phyloP scores from a whole-genome alignment of 2,113 vertebrate species.

The cattle (Bos taurus) region ARS-UCD2.0 NC_037337.1:37848001-37848500 shows the following conservation, averaged over 20 bases:
- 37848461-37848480: not conserved
- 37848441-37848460: not conserved
- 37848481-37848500: not conserved
- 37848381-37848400: not conserved
- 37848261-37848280: not conserved
- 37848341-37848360: not conserved
- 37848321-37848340: not conserved
- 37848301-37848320: not conserved
- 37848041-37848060: not conserved
- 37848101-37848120: not conserved
- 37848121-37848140: not conserved
- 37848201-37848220: not conserved
- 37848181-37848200: not conserved
- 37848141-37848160: not conserved
- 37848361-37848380: not conserved
- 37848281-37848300: not conserved
- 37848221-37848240: not conserved
- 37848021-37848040: not conserved
- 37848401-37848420: not conserved
- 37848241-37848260: not conserved
- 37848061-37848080: not conserved
- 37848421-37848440: not conserved
- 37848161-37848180: not conserved
- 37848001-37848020: not conserved
- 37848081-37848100: not conserved